These are phyloP conservation scores for Choloepus hoffmanni DNA, from an alignment of 2,113 vertebrate genomes.

Conservation along the genomic window DNA sequence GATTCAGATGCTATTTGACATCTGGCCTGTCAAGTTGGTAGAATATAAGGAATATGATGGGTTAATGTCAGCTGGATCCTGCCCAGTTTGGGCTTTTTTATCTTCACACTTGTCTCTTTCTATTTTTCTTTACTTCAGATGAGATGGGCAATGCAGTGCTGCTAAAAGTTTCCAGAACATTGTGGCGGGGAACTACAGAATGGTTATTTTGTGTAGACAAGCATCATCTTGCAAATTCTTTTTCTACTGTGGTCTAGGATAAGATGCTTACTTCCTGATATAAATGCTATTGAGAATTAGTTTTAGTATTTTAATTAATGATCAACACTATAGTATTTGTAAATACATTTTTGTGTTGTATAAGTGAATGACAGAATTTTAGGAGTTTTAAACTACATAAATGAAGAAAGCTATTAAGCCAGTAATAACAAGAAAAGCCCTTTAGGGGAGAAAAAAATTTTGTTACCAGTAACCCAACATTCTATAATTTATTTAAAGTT, in stretches of 20 bases:
- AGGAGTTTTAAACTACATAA: slow-evolving; percentile 19
- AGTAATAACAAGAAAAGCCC: slow-evolving; percentile 19
- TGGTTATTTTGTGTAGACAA: not conserved
- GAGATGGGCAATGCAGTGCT: not conserved
- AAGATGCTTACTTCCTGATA: not conserved
- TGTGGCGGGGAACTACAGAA: not conserved
- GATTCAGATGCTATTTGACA: not conserved
- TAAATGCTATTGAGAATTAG: not conserved
- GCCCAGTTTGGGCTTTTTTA: not conserved
- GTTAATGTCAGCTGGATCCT: not conserved
- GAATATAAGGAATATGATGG: not conserved
- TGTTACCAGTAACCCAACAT: not conserved
- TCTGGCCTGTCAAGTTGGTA: not conserved
- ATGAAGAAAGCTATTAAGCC: slow-evolving; percentile 46
- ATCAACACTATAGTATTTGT: not conserved
- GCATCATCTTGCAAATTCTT: not conserved
- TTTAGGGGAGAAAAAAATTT: not conserved
- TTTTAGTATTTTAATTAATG: slow-evolving; percentile 41
- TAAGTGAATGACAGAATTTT: slow-evolving; percentile 24
- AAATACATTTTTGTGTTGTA: not conserved
- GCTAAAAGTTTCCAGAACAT: not conserved
- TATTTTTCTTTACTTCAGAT: not conserved
- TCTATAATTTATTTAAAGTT: slow-evolving; percentile 12
- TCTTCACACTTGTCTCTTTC: not conserved
- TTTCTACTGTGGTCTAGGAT: not conserved